Evolutionary conservation across 2,797 vertebrate genomes (phyloP).

Genomic region (Potorous gilbertii): DNA sequence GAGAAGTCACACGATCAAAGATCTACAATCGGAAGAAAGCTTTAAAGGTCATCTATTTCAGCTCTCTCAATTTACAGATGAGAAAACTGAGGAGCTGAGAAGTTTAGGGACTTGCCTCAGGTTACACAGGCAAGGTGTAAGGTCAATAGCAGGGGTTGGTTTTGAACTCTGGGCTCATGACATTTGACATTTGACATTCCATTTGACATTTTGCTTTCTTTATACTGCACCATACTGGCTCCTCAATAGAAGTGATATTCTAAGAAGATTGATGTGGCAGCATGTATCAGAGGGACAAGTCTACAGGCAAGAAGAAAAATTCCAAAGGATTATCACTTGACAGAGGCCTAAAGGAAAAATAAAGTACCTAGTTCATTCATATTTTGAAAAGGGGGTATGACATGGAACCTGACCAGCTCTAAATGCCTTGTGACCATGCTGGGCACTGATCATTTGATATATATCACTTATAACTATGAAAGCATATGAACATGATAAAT

Average conservation of each 20-base stretch:
- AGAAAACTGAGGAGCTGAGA: background rate
- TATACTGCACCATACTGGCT: background rate
- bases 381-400: constrained; percentile 12
- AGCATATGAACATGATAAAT: constrained; percentile 12
- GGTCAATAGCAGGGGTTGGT: background rate
- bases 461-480: background rate
- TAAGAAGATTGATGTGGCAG: background rate
- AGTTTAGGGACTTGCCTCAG: background rate
- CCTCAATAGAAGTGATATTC: background rate
- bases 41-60: background rate
- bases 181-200: background rate
- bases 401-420: background rate
- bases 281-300: background rate
- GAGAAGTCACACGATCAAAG: background rate
- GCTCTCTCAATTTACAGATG: background rate
- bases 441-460: constrained; percentile 7
- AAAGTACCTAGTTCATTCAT: background rate
- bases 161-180: background rate
- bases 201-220: background rate
- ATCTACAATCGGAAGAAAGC: background rate
- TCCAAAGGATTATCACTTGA: background rate
- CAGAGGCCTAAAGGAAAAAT: background rate
- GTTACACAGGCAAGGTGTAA: background rate
- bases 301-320: background rate
- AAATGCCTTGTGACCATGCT: background rate